Evolutionary conservation across 2,797 vertebrate genomes (phyloP), one percentile per base, ranked within the genome.

Genomic region (Gambelia wislizenii): DNA sequence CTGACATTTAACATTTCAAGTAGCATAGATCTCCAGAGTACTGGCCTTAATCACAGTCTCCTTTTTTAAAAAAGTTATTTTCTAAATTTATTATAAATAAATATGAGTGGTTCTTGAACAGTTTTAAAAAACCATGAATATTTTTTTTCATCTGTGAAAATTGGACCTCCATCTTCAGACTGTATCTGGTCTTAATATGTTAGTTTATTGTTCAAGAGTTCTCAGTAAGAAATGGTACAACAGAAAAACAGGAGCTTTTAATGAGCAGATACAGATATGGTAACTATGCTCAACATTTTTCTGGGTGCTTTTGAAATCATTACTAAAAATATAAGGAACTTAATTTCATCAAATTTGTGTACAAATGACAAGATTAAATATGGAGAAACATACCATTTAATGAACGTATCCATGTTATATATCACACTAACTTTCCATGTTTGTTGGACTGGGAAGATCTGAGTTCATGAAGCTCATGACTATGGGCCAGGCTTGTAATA

Each of bases 1-100:
- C 27, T 88, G 88, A 86, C 86, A 93, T 91, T 79, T 91, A 47
- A n/a, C 52, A 22, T 84, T 72, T 81, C 36, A 81, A 69, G 4
- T 54, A 75, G 59, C 0, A 0, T 0, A 2, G 36, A 2, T 33
- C 54, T 89, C 80, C 92, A 20, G 64, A 76, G 69, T 91, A n/a
- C 44, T 91, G 84, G 16, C 30, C 1, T 76, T 74, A 33, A 87
- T 91, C 82, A 25, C 61, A 74, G 52, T 20, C 0, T 0, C 86
- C n/a, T n/a, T 49, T 49, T 44, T 83, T 61, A 85, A 91, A 54
- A 85, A 91, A 44, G 12, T 3, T 52, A 67, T 2, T 9, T 90
- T 84, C 33, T 42, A 91, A 42, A 1, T 78, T 80, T 72, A 87
- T 85, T 89, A 42, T 47, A 84, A 47, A 33, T 52, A 90, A 91